A percentile compares a stretch with the other conserved stretches of the same genome.
phyloP scores from a whole-genome alignment of 2,797 vertebrate species.

The Poeciliopsis gracilis region DNA sequence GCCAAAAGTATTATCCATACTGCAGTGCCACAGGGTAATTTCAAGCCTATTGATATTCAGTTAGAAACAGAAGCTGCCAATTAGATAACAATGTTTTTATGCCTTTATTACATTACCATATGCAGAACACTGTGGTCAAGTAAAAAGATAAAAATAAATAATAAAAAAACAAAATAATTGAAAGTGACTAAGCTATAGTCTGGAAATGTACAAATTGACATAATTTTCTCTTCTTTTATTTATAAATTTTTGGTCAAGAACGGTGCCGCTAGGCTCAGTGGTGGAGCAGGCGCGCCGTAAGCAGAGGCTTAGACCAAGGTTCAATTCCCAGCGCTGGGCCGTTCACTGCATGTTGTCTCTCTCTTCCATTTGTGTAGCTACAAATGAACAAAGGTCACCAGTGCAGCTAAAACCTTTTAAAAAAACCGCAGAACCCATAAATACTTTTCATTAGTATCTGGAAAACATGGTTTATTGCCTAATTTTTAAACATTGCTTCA shows the following conservation, averaged over 20 bases:
- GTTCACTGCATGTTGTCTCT: neutral
- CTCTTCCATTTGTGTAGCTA: neutral
- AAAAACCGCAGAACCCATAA: neutral
- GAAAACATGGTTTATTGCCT: neutral
- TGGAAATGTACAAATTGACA: neutral
- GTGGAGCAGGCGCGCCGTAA: neutral
- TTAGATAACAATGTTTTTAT: conserved; percentile 21
- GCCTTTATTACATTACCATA: conserved; percentile 10
- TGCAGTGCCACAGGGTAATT: conserved; percentile 25
- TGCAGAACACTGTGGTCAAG: conserved; percentile 9
- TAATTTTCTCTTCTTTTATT: neutral
- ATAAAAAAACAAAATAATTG: too few relatives aligned
- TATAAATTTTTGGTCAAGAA: neutral
- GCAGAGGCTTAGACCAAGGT: neutral
- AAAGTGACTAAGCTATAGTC: neutral
- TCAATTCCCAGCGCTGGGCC: neutral
- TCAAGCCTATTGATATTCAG: conserved; percentile 21
- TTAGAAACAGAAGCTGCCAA: conserved; percentile 7
- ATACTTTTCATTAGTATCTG: too few relatives aligned
- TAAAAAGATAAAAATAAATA: neutral
- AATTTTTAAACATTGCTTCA: neutral
- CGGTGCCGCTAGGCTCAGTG: neutral
- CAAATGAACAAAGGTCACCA: neutral
- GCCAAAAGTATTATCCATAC: conserved; percentile 36
- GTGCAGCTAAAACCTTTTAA: neutral